Conservation (phyloP, 2,797 vertebrate species). For the Sebastes cheni region DNA sequence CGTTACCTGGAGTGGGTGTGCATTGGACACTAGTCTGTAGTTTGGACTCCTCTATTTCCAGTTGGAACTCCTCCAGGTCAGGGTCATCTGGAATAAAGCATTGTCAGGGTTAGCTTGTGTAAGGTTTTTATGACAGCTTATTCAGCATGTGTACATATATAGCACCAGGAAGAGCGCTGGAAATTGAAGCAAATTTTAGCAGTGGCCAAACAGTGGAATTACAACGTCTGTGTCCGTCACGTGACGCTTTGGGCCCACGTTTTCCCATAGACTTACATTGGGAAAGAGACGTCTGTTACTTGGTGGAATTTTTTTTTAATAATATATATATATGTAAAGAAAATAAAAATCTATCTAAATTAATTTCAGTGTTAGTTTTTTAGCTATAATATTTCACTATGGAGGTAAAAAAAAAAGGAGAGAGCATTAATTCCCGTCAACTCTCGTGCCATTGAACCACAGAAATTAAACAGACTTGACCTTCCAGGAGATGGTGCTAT, state of each 20-base stretch:
- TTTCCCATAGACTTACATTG: fast-evolving
- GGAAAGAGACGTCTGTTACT: too few relatives aligned
- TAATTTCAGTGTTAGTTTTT: too few relatives aligned
- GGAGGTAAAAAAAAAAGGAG: too few relatives aligned
- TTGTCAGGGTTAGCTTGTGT: not conserved
- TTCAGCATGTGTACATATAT: not conserved
- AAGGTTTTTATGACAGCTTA: not conserved
- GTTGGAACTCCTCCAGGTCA: slow-evolving; percentile 91
- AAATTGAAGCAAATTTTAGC: too few relatives aligned
- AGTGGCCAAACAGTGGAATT: too few relatives aligned
- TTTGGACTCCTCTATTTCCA: slow-evolving; percentile 90
- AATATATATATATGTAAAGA: too few relatives aligned
- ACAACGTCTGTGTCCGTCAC: fast-evolving
- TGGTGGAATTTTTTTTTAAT: too few relatives aligned
- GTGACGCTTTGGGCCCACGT: fast-evolving
- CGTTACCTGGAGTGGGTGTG: slow-evolving; percentile 90
- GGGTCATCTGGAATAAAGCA: slow-evolving; percentile 86
- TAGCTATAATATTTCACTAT: too few relatives aligned
- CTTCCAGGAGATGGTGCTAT: too few relatives aligned
- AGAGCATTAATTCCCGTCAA: fast-evolving
- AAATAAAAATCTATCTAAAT: too few relatives aligned
- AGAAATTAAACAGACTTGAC: too few relatives aligned
- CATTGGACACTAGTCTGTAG: slow-evolving; percentile 90
- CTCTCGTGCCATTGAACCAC: too few relatives aligned
- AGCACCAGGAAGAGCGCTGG: not conserved